Base-by-base conservation (phyloP, 2,888 invertebrate species). In the Orchestes rusci region DNA sequence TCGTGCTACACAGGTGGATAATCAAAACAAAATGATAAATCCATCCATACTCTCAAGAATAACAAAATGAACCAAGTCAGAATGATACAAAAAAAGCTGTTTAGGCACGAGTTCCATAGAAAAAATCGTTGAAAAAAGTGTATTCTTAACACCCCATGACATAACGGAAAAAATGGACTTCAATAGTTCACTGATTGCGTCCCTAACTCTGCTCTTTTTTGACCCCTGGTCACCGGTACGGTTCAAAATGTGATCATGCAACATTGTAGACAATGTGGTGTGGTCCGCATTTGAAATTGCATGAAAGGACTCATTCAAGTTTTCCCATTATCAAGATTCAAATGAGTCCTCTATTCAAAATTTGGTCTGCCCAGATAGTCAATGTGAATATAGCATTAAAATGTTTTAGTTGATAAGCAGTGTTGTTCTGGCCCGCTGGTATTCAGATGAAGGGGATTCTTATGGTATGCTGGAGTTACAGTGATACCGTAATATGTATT, bases 141-240 rank as follows among this genome's bases (percentile, higher is more conserved):
- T 18, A 18, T 13, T 34, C 19, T 12, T 42, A 40, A 46, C 48
- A 52, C 54, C 54, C 49, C 40, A 27, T 34, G 44, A 39, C 45
- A 45, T 58, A 59, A 59, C 59, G 60, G 58, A 58, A 58, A 59
- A 59, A 57, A 41, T 27, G 31, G 40, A 35, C 36, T 19, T 47
- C 39, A 49, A 49, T 49, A 41, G 49, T 38, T n/a, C 30, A 39
- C 45, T 49, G 49, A 49, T 49, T 48, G 43, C 18, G 31, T 42
- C 46, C 17, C 33, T 39, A 46, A 43, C 52, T 52, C 49, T 44
- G 43, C 52, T 55, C 52, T 51, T 53, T 51, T 57, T 54, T 58
- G 58, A 58, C 58, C 58, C 56, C 50, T 55, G 58, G 58, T 56
- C 58, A 56, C 52, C 51, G 31, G 16, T 16, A 2, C 10, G 34